These are phyloP conservation scores for Propithecus deckenii DNA, from an alignment of 2,797 vertebrate species.

Conservation along the genomic window DNA sequence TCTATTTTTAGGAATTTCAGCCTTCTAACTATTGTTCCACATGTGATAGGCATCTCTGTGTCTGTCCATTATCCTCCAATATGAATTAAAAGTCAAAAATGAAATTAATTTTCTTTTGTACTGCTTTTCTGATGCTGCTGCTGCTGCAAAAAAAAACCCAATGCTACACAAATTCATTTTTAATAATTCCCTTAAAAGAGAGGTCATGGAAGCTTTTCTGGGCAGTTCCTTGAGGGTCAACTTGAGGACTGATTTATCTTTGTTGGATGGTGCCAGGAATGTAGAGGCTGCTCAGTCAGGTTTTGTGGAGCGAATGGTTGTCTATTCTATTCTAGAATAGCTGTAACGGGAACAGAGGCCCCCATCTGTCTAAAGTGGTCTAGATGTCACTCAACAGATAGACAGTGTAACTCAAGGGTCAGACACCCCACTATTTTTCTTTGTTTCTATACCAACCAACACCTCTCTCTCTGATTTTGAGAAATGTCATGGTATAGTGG, in stretches of 20 bases:
- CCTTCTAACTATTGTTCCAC: background rate
- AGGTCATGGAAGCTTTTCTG: constrained; percentile 11
- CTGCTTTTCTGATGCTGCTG: background rate
- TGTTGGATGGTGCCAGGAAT: background rate
- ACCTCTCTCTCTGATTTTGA: background rate
- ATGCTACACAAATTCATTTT: constrained; percentile 6
- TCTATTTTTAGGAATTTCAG: constrained; percentile 29
- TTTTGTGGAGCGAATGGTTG: background rate
- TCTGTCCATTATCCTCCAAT: background rate
- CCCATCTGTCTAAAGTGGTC: background rate
- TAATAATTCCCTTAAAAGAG: constrained; percentile 21
- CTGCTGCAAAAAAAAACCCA: background rate
- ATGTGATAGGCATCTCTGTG: background rate
- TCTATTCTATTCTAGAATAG: background rate
- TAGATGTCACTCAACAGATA: background rate
- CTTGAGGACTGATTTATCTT: background rate
- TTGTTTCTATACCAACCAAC: background rate
- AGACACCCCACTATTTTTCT: background rate
- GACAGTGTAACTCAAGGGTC: background rate
- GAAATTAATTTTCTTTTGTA: constrained; percentile 5
- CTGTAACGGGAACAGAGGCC: background rate
- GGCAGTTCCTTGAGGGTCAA: background rate
- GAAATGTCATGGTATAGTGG: background rate
- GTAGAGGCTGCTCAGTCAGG: background rate
- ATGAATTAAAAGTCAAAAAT: background rate